phyloP scores from a whole-genome alignment of 2,888 invertebrate genomes.

The Cyaniris semiargus region DNA sequence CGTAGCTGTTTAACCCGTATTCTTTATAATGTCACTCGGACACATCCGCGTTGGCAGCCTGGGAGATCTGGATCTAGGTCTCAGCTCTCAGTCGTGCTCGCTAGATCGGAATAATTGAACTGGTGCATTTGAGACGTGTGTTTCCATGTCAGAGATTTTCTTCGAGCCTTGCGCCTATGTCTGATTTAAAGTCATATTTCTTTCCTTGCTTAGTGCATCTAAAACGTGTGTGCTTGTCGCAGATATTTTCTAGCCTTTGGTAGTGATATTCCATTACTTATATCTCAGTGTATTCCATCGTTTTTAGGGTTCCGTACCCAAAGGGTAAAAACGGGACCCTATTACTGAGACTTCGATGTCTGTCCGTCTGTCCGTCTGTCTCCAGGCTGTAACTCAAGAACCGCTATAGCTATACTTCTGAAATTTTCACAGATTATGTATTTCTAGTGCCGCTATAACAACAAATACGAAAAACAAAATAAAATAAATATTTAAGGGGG shows the following conservation, averaged over 20 bases:
- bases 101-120: constrained; percentile 28
- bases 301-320: no score
- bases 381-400: no score
- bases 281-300: no score
- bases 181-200: neutral
- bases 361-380: no score
- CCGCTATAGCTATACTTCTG: no score
- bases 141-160: constrained; percentile 5
- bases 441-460: no score
- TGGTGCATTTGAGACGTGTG: constrained; percentile 16
- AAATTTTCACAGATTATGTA: no score
- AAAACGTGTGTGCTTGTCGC: neutral
- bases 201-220: neutral
- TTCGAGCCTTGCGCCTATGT: neutral
- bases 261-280: no score
- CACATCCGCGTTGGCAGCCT: constrained; percentile 62
- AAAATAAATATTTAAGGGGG: no score
- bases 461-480: no score
- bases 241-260: neutral
- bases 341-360: no score
- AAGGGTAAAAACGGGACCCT: no score
- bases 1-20: constrained; percentile 57
- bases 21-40: constrained; percentile 53
- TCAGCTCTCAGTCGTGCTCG: constrained; percentile 25
- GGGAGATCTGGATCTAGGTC: constrained; percentile 31